Evolutionary conservation across 1,140 invertebrate genomes (phyloP), one percentile per base, ranked within the genome.

Genomic region (Drosophila kohkoa): DNA sequence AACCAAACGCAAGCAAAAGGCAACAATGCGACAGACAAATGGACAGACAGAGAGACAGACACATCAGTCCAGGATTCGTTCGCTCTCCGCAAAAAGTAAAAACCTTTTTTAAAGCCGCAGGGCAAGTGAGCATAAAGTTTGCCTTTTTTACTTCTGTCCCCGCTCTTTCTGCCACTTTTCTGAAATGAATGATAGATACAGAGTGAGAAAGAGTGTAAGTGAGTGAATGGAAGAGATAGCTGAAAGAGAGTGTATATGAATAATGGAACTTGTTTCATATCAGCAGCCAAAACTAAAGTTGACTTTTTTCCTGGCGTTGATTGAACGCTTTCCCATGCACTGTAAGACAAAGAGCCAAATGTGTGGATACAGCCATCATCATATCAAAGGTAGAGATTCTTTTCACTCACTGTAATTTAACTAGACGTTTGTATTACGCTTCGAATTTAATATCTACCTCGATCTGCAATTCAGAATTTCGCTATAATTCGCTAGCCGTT

Each of bases 41-140:
- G 60, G 68, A 48, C 67, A 43, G 65, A 62, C 63, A 54, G 43
- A 43, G 65, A 52, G 49, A 69, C 64, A 49, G 52, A 51, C 59
- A 68, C 43, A 64, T 65, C 32, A 67, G 11, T 7, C 46, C 64
- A 59, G 41, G 3, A 38, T 10, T 38, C 15, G 15, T 8, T 48
- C n/a, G 6, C 48, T 15, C 15, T 25, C 15, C 15, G 5, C 13
- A 41, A 55, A 38, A 77, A 70, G 11, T 13, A 38, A 38, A 46
- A 82, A 82, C 65, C 65, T 79, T 82, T 78, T 87, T 87, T 82
- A 79, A 87, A 88, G 83, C 83, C 76, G 46, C 75, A 43, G 63
- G 78, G 57, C 62, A 85, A 88, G 67, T 79, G 75, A 79, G 79
- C 71, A 66, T 66, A 82, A 87, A 88, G 79, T 86, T 81, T 48